Conservation (phyloP, 2,113 vertebrate genomes). For the Pelecanus crispus region DNA sequence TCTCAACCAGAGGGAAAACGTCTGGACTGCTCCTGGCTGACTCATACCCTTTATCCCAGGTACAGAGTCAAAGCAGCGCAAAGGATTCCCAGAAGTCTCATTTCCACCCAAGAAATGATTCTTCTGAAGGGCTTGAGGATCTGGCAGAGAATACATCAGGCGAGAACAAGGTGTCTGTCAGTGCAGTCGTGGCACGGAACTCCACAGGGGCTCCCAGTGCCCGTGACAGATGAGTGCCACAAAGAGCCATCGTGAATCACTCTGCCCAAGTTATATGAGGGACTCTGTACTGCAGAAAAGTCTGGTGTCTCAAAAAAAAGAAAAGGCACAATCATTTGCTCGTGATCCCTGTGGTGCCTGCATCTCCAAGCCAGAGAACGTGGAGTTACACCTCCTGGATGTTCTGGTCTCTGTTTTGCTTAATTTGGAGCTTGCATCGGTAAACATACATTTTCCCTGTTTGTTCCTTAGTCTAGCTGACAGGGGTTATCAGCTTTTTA, state of each 20-base stretch:
- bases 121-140: background rate
- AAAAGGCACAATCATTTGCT: background rate
- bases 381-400: background rate
- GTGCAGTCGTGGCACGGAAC: rapidly evolving
- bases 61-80: background rate
- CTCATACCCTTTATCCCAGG: background rate
- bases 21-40: background rate
- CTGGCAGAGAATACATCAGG: background rate
- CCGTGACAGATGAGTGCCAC: background rate
- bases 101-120: background rate
- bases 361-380: background rate
- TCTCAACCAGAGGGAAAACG: background rate
- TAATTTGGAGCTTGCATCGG: background rate
- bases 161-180: background rate
- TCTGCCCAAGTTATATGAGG: background rate
- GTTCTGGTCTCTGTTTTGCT: background rate
- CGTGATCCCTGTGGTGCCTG: too few relatives aligned
- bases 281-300: background rate
- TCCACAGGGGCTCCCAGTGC: background rate
- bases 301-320: background rate
- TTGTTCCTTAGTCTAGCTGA: background rate
- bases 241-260: background rate
- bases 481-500: background rate
- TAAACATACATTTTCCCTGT: background rate
- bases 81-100: background rate